A percentile compares a stretch with the other conserved stretches of the same genome.
Evolutionary conservation across 2,797 vertebrate genomes (phyloP).

Genomic region (Heterohyrax brucei): DNA sequence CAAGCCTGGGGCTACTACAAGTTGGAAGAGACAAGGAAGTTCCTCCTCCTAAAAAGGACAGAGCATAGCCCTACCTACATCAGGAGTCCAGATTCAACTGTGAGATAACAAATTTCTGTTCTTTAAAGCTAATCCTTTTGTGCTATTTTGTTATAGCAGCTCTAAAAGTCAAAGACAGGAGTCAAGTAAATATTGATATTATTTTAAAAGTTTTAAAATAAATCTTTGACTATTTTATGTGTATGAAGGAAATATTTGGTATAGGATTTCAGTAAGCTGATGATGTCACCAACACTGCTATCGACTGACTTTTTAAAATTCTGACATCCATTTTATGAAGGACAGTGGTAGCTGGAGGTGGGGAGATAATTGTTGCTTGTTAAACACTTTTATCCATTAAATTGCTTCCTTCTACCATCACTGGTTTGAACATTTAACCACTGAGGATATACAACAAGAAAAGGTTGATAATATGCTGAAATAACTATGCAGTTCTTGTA

Average conservation of each 20-base stretch:
- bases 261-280: neutral
- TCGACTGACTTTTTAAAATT: conserved; percentile 37
- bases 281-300: neutral
- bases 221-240: neutral
- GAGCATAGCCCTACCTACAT: no score
- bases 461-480: conserved; percentile 10
- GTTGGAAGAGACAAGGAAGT: no score
- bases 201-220: neutral
- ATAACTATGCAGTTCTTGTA: neutral
- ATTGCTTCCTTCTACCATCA: conserved; percentile 60
- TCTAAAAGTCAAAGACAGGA: neutral
- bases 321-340: conserved; percentile 59
- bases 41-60: no score
- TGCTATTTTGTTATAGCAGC: no score
- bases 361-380: conserved; percentile 53
- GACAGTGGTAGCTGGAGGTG: neutral
- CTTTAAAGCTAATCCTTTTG: no score
- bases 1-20: no score
- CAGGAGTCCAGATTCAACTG: no score
- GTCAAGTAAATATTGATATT: conserved; percentile 7
- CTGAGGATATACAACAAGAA: no score
- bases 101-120: no score
- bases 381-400: conserved; percentile 34
- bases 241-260: neutral
- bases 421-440: neutral